Base-by-base conservation (phyloP, 2,797 vertebrate species). In the Pogonophryne albipinna region DNA sequence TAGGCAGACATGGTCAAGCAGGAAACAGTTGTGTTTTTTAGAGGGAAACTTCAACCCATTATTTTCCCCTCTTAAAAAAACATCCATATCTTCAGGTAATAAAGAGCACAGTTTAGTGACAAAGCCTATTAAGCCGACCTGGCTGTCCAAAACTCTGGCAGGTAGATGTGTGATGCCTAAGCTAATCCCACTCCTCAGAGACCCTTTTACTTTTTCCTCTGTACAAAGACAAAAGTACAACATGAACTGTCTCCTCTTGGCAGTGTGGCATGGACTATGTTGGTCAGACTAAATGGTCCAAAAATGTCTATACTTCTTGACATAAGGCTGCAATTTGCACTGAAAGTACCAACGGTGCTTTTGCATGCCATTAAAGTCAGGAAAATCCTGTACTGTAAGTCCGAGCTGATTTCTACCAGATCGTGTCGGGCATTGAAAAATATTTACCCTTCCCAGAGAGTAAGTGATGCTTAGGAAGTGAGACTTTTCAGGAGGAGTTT, bases 111-210 rank as follows among this genome's bases (percentile, higher is more conserved):
- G 53, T 68, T 75, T 23, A 56, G 49, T 57, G 59, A 63, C 55
- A 66, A 50, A 51, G 31, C 57, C 52, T 19, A 31, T 67, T 74
- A 61, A 65, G 20, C 63, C 10, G 9, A 63, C 62, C 51, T 44
- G 16, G 55, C 38, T 72, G 23, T 66, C 66, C 38, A 49, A 45
- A 61, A 9, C 34, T 61, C 60, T 58, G 66, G 41, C 70, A 75
- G 50, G n/a, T 56, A 57, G 41, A 74, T 68, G 45, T 51, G 53
- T 23, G 56, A 68, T 20, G 53, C 56, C 52, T 51, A 7, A 20
- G 20, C 67, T n/a, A 55, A 64, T 57, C 51, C 19, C 38, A 14
- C 58, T 79, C 65, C 57, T 58, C 34, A 17, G 60, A 70, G 64
- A 44, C 59, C 34, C 31, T 23, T 51, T 13, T 20, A 0, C 66